These are phyloP conservation scores for Chymomyza amoena DNA, from an alignment of 2,888 invertebrate species.

Conservation along the genomic window DNA sequence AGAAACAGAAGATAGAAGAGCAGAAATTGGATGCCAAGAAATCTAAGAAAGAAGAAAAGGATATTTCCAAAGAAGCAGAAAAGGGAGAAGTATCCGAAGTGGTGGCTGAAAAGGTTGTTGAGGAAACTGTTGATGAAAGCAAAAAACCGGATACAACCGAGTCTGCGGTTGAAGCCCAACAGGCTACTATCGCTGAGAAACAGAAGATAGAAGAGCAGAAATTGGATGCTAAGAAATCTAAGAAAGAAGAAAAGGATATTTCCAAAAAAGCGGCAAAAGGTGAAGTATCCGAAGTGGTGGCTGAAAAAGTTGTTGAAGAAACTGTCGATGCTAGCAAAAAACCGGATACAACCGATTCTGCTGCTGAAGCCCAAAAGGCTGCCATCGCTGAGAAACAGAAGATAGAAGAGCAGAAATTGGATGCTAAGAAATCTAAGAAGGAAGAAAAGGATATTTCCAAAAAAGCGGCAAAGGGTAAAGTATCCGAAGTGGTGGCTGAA, in stretches of 20 bases:
- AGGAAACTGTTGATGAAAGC: slow-evolving; percentile 9
- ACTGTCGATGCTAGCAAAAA: slow-evolving; percentile 27
- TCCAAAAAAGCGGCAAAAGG: neutral
- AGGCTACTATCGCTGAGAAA: slow-evolving; percentile 16
- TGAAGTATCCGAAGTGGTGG: slow-evolving; percentile 26
- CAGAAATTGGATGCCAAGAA: slow-evolving; percentile 28
- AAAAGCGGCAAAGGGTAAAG: slow-evolving; percentile 21
- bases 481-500: slow-evolving; percentile 4
- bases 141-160: slow-evolving; percentile 11
- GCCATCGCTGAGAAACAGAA: slow-evolving; percentile 19
- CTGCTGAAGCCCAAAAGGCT: slow-evolving; percentile 34
- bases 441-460: slow-evolving; percentile 18
- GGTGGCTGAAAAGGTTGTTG: slow-evolving; percentile 41
- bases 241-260: slow-evolving; percentile 1
- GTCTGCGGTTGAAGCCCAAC: slow-evolving; percentile 1
- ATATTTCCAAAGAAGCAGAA: neutral
- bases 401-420: slow-evolving; percentile 43
- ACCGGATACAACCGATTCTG: slow-evolving; percentile 1
- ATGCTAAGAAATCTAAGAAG: slow-evolving; percentile 35
- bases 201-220: slow-evolving; percentile 11
- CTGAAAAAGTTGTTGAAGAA: slow-evolving; percentile 27
- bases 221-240: slow-evolving; percentile 30
- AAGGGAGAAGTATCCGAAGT: slow-evolving; percentile 25
- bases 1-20: slow-evolving; percentile 14
- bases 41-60: slow-evolving; percentile 19